These are phyloP conservation scores for Episyrphus balteatus DNA, from an alignment of 1,140 invertebrate genomes.

Conservation along the genomic window DNA sequence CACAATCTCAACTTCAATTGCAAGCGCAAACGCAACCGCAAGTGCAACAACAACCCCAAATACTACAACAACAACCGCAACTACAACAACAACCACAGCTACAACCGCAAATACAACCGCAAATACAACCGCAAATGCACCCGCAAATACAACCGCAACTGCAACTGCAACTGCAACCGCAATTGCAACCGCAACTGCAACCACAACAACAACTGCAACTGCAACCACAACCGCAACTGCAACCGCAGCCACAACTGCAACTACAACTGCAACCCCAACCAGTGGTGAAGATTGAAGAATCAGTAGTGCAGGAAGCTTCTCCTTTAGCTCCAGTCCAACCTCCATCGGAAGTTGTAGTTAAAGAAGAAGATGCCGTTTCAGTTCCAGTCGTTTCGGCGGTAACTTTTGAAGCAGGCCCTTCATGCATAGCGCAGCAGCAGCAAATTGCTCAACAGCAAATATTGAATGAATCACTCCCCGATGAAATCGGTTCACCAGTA, in stretches of 20 bases:
- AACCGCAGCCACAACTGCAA: slow-evolving; percentile 2
- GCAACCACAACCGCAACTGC: slow-evolving; percentile 6
- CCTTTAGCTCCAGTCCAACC: no score
- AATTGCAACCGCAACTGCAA: slow-evolving; percentile 5
- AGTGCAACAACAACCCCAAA: slow-evolving; percentile 8
- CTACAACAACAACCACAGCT: neutral
- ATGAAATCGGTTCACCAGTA: neutral
- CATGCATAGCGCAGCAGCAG: neutral
- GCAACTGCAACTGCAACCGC: slow-evolving; percentile 6
- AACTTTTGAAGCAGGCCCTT: no score
- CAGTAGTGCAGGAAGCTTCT: slow-evolving; percentile 9
- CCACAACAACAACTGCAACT: slow-evolving; percentile 7
- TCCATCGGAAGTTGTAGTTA: no score
- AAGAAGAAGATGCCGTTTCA: no score
- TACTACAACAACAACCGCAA: slow-evolving; percentile 3
- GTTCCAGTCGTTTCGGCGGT: no score
- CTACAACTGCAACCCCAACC: no score
- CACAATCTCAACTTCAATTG: slow-evolving; percentile 6
- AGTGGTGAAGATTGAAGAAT: neutral
- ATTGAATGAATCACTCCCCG: neutral
- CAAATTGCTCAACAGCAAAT: neutral
- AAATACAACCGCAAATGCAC: neutral
- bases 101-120: neutral
- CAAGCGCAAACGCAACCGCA: slow-evolving; percentile 14
- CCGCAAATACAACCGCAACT: slow-evolving; percentile 3